phyloP scores from a whole-genome alignment of 2,113 vertebrate species.

The Podilymbus podiceps region DNA sequence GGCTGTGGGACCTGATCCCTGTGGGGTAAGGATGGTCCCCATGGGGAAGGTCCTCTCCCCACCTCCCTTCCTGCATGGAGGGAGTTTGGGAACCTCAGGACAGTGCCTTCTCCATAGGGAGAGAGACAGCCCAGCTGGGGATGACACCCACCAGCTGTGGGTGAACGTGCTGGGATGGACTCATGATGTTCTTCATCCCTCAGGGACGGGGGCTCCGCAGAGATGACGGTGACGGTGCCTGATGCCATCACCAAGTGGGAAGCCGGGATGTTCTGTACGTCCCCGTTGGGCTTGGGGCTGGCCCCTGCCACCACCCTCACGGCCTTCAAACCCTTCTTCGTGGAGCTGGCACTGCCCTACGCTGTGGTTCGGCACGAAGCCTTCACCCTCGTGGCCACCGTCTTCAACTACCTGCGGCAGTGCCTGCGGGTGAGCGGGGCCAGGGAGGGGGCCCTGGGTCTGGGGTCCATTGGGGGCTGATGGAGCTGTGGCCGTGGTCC shows the following conservation, averaged over 20 bases:
- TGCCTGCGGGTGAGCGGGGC: conserved; percentile 78
- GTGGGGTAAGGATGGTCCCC: conserved; percentile 50
- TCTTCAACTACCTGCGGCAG: conserved; percentile 79
- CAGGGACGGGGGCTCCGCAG: neutral
- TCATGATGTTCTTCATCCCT: accelerated
- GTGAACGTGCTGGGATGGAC: neutral
- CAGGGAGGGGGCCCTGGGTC: neutral
- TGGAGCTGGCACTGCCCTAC: conserved; percentile 79
- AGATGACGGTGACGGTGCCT: conserved; percentile 55
- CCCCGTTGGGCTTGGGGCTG: conserved; percentile 76
- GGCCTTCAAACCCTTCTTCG: conserved; percentile 79
- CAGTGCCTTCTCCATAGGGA: accelerated
- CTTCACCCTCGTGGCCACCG: conserved; percentile 76
- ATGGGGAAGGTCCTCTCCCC: neutral
- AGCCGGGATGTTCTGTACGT: conserved; percentile 75
- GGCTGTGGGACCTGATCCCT: conserved; percentile 81
- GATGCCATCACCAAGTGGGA: conserved; percentile 71
- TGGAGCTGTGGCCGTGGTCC: accelerated
- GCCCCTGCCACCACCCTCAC: conserved; percentile 63
- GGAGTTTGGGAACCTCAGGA: neutral
- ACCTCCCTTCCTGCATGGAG: neutral
- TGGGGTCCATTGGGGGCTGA: neutral
- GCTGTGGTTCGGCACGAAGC: conserved; percentile 72
- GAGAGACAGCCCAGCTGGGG: neutral
- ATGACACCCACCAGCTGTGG: neutral